Evolutionary conservation across 2,113 vertebrate species (phyloP), one percentile per base, ranked within the genome.

Genomic region (Pao palembangensis): DNA sequence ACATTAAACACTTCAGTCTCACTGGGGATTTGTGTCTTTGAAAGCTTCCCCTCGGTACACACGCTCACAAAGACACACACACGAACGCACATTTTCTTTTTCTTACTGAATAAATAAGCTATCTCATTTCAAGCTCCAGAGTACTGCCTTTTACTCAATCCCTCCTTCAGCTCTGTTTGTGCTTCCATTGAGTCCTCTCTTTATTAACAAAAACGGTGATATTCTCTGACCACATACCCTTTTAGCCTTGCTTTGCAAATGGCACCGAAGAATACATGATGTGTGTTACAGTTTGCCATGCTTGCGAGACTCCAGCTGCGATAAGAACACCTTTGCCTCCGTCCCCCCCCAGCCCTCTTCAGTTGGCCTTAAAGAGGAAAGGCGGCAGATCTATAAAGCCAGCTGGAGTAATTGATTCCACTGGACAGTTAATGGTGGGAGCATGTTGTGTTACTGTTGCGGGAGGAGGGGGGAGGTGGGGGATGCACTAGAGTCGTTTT

Each of bases 351-450:
- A 61, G 54, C 69, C 25, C 65, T 79, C 70, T 66, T 70, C 50
- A 51, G 51, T 76, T 71, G 61, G 73, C 69, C 67, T 53, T 61
- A 62, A 70, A 77, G 63, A 63, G 68, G 67, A 76, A 71, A 75
- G 64, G 58, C 73, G 78, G 76, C 75, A 73, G 69, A 87, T 86
- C 71, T 78, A 81, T 81, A 81, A 79, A 66, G 57, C 52, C 67
- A 44, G 56, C 43, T 55, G 14, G 44, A 69, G 79, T 80, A 86
- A 88, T 84, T 81, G 74, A 86, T 83, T 80, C 75, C 67, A 72
- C 63, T 77, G 71, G 78, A 81, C 72, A 71, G 76, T 69, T 85
- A 86, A 84, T 73, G 75, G 79, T 62, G 67, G 64, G 63, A 54
- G 55, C 19, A 12, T 55, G 66, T 79, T 72, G 72, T 70, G 64